phyloP scores from a whole-genome alignment of 2,888 invertebrate genomes.

The Salpingus planirostris region DNA sequence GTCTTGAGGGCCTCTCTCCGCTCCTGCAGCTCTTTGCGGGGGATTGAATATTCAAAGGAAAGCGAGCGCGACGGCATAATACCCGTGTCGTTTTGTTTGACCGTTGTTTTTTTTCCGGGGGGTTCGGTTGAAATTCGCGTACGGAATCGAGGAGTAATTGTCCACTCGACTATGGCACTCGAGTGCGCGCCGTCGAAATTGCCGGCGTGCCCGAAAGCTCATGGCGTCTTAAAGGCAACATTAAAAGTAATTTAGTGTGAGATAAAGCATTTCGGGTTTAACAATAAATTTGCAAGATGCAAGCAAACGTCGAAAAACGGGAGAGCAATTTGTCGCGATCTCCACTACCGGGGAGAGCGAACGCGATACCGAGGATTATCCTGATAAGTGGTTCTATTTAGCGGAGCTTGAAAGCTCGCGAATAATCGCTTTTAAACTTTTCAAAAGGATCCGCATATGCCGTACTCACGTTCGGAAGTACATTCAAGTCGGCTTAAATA shows the following conservation, averaged over 20 bases:
- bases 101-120: background rate
- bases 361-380: conserved; percentile 27
- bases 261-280: conserved; percentile 26
- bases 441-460: no score
- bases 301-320: conserved; percentile 26
- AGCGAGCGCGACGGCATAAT: no score
- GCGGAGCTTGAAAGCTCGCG: conserved; percentile 2
- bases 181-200: conserved; percentile 5
- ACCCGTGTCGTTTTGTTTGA: no score
- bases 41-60: no score
- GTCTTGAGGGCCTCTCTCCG: no score
- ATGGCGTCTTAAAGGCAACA: conserved; percentile 26
- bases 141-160: conserved; percentile 8
- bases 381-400: conserved; percentile 23
- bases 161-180: conserved; percentile 8
- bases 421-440: no score
- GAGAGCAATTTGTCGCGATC: conserved; percentile 25
- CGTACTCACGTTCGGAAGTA: no score
- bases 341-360: conserved; percentile 25
- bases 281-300: conserved; percentile 27
- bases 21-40: no score
- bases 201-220: conserved; percentile 17
- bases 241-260: conserved; percentile 27
- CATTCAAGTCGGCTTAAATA: background rate
- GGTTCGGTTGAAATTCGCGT: background rate